Percentiles rank a stretch among this genome's conserved stretches.
These are phyloP conservation scores for Helogale parvula DNA, from an alignment of 2,113 vertebrate genomes.

Conservation along the genomic window DNA sequence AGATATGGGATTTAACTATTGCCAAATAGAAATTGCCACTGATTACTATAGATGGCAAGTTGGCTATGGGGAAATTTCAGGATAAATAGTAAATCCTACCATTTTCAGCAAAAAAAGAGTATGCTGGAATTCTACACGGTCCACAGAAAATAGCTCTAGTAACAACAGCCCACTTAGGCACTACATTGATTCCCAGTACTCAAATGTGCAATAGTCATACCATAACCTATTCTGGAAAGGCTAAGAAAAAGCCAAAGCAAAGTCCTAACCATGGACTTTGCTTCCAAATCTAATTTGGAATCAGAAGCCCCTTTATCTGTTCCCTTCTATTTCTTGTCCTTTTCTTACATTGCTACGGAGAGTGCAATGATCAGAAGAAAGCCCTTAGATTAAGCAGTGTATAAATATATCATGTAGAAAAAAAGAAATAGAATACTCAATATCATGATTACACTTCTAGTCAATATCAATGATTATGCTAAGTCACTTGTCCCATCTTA, in stretches of 20 bases:
- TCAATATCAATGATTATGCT: background rate
- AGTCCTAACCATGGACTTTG: background rate
- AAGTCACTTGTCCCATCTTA: background rate
- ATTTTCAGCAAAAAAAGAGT: background rate
- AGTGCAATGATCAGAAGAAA: background rate
- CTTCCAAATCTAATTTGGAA: background rate
- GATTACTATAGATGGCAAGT: slow-evolving; percentile 82
- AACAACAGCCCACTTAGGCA: background rate
- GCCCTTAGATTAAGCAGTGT: background rate
- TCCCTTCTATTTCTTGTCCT: background rate
- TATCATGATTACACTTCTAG: background rate
- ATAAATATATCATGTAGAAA: background rate
- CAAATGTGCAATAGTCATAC: background rate
- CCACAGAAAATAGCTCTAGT: background rate
- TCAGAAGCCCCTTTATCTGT: background rate
- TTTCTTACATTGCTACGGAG: background rate
- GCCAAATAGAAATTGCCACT: slow-evolving; percentile 83
- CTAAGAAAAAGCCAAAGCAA: background rate
- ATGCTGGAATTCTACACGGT: background rate
- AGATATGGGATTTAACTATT: slow-evolving; percentile 79
- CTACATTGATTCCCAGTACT: background rate
- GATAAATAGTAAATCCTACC: slow-evolving; percentile 44
- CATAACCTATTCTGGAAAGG: background rate
- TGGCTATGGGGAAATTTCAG: slow-evolving; percentile 80
- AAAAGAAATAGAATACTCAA: background rate